These are phyloP conservation scores for Scolopax bukidnonensis DNA, from an alignment of 2,797 vertebrate species.

Conservation along the genomic window DNA sequence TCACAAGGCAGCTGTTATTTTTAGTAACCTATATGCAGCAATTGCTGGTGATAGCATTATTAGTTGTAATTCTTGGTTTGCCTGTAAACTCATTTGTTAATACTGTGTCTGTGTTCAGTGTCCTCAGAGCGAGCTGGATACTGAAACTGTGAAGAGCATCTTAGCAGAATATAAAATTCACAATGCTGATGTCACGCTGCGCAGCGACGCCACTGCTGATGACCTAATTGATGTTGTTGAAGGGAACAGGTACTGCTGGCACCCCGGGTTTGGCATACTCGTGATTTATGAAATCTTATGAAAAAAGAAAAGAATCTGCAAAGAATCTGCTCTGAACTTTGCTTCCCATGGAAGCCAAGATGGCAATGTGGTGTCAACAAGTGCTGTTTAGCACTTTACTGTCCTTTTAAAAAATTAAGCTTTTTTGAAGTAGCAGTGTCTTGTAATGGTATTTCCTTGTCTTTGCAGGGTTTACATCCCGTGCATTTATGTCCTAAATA, in stretches of 20 bases:
- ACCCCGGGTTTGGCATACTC: background rate
- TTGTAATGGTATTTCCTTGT: background rate
- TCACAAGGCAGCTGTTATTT: background rate
- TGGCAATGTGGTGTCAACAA: background rate
- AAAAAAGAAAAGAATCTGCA: no score
- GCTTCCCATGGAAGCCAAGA: background rate
- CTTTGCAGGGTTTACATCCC: slow-evolving; percentile 93
- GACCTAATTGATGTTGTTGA: slow-evolving; percentile 99
- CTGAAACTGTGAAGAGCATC: slow-evolving; percentile 95
- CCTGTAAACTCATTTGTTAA: background rate
- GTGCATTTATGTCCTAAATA: slow-evolving; percentile 98
- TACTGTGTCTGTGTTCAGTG: slow-evolving; percentile 76
- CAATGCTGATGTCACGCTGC: slow-evolving; percentile 95
- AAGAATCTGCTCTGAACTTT: background rate
- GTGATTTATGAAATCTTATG: no score
- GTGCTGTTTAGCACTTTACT: background rate
- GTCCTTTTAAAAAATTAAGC: background rate
- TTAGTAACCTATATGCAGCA: background rate
- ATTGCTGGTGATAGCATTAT: background rate
- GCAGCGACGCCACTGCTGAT: slow-evolving; percentile 93
- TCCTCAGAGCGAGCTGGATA: slow-evolving; percentile 90
- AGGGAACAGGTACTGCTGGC: slow-evolving; percentile 89
- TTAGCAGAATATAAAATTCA: slow-evolving; percentile 97
- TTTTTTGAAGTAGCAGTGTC: background rate
- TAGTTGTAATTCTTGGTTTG: background rate